These are phyloP conservation scores for Anas georgica DNA, from an alignment of 2,797 vertebrate genomes.

Conservation along the genomic window DNA sequence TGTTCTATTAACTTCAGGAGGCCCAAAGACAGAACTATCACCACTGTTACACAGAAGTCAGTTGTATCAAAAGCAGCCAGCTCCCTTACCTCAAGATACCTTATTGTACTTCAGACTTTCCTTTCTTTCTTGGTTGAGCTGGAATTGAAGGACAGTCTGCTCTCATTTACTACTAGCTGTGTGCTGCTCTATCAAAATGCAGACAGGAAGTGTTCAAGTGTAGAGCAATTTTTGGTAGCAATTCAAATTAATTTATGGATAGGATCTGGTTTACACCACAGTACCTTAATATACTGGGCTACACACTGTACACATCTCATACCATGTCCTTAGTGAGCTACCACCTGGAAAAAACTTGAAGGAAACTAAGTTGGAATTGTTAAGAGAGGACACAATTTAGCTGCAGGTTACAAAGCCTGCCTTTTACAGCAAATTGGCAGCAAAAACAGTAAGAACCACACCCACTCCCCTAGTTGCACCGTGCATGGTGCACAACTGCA, in stretches of 20 bases:
- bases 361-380: fast-evolving
- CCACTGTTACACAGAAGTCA: fast-evolving
- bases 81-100: fast-evolving
- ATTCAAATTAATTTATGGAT: fast-evolving
- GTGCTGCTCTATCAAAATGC: fast-evolving
- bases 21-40: fast-evolving
- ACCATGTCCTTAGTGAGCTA: background rate
- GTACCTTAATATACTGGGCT: fast-evolving
- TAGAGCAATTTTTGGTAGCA: fast-evolving
- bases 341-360: background rate
- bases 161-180: fast-evolving
- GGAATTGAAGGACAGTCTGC: background rate
- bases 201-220: fast-evolving
- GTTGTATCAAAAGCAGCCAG: background rate
- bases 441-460: fast-evolving
- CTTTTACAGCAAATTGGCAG: background rate
- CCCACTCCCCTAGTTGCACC: fast-evolving
- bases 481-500: background rate
- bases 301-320: fast-evolving
- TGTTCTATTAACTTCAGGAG: fast-evolving
- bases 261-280: fast-evolving
- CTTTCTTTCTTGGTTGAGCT: fast-evolving
- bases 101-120: fast-evolving
- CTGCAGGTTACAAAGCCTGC: fast-evolving
- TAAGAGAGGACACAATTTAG: fast-evolving